phyloP scores from a whole-genome alignment of 2,113 vertebrate genomes.

The Ancistrus triradiatus region DNA sequence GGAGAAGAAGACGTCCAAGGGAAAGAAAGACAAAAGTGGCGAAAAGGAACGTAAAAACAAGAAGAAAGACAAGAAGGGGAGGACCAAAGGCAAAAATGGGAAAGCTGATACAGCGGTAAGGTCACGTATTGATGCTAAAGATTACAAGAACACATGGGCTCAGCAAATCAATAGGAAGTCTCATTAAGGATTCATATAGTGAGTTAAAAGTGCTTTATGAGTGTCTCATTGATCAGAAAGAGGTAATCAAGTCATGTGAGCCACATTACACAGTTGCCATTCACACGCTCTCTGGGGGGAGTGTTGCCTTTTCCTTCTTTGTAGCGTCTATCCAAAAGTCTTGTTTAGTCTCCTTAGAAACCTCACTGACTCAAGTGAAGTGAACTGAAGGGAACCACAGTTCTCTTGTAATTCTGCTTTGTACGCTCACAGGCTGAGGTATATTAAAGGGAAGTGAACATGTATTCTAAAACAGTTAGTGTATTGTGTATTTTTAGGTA shows the following conservation, averaged over 20 bases:
- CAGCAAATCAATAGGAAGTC: conserved; percentile 19
- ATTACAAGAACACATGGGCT: neutral
- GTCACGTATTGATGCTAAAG: neutral
- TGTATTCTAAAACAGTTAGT: conserved; percentile 5
- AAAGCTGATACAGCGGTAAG: conserved; percentile 42
- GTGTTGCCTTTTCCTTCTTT: neutral
- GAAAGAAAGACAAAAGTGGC: conserved; percentile 42
- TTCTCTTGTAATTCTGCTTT: conserved; percentile 7
- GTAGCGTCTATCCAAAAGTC: neutral
- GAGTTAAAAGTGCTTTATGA: neutral
- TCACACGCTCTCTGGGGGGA: neutral
- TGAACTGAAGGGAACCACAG: conserved; percentile 4
- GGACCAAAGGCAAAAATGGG: conserved; percentile 47
- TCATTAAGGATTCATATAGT: conserved; percentile 11
- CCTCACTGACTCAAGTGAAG: conserved; percentile 1
- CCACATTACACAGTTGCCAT: conserved; percentile 19
- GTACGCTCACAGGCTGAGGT: neutral
- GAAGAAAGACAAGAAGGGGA: conserved; percentile 47
- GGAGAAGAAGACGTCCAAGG: conserved; percentile 53
- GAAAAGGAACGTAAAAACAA: conserved; percentile 39
- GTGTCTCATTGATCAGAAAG: conserved; percentile 24
- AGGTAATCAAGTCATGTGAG: neutral
- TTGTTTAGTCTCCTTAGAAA: conserved; percentile 7
- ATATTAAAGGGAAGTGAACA: conserved; percentile 11
- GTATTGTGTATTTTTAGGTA: no score